These are phyloP conservation scores for Peromyscus attwateri DNA, from an alignment of 2,797 vertebrate genomes.

Conservation along the genomic window DNA sequence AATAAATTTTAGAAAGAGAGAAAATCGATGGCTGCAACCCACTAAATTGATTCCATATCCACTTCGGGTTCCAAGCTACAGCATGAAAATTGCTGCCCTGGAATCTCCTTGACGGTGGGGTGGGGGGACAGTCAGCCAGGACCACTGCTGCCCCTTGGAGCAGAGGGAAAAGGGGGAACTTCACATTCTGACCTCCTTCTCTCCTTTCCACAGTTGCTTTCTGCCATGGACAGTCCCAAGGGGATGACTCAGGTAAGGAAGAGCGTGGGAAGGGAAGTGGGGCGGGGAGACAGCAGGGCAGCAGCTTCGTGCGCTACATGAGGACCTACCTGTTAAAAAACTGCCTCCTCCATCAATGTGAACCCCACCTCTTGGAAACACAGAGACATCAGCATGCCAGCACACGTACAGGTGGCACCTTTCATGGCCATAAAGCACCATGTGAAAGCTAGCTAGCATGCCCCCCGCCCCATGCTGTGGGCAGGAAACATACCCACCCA, in stretches of 20 bases:
- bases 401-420: not conserved
- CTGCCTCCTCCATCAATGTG: not conserved
- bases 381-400: not conserved
- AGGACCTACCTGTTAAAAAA: not conserved
- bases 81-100: not conserved
- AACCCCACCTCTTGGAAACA: not conserved
- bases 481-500: not conserved
- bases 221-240: not conserved
- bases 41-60: not conserved
- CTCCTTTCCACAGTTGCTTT: conserved; percentile 70
- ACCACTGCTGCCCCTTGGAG: not conserved
- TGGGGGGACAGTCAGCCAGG: not conserved
- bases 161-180: not conserved
- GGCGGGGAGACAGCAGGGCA: rapidly evolving
- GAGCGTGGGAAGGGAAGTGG: rapidly evolving
- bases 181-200: conserved; percentile 66
- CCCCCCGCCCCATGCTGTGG: not conserved
- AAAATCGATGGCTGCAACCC: not conserved
- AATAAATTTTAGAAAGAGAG: not conserved
- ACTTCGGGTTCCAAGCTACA: not conserved
- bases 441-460: not conserved
- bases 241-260: conserved; percentile 67
- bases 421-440: rapidly evolving
- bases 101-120: not conserved
- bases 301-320: rapidly evolving